Evolutionary conservation across 2,888 invertebrate species (phyloP).

Genomic region (Ditula angustiorana): DNA sequence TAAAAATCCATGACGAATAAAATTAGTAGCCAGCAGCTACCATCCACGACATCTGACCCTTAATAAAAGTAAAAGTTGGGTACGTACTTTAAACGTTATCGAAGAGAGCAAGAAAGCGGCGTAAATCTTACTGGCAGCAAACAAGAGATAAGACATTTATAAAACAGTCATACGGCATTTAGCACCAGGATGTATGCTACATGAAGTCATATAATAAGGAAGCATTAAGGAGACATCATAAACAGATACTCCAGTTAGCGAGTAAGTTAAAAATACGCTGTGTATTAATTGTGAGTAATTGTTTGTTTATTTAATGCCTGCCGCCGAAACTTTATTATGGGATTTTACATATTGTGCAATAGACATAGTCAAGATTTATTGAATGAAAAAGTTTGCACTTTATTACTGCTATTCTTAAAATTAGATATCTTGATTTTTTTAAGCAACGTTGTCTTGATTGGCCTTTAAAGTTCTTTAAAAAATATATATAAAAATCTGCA

Average conservation of each 20-base stretch:
- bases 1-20: slow-evolving; percentile 40
- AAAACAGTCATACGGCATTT: slow-evolving; percentile 51
- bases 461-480: not conserved
- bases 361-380: too few species aligned
- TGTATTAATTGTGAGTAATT: slow-evolving; percentile 48
- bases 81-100: slow-evolving; percentile 42
- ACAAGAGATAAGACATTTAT: slow-evolving; percentile 53
- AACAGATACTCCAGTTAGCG: slow-evolving; percentile 50
- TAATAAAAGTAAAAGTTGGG: slow-evolving; percentile 57
- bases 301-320: too few species aligned
- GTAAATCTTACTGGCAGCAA: slow-evolving; percentile 65
- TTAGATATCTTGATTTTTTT: too few species aligned
- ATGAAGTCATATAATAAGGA: slow-evolving; percentile 51
- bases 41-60: slow-evolving; percentile 47
- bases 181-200: slow-evolving; percentile 46
- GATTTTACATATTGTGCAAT: too few species aligned
- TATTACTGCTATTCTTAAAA: too few species aligned
- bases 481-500: too few species aligned
- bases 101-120: slow-evolving; percentile 49
- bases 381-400: too few species aligned
- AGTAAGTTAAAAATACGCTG: slow-evolving; percentile 48
- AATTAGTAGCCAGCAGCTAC: slow-evolving; percentile 48
- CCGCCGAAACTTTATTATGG: too few species aligned
- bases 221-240: slow-evolving; percentile 46
- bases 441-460: too few species aligned